Conservation (phyloP, 2,888 invertebrate genomes). For the Acholoe squamosa region DNA sequence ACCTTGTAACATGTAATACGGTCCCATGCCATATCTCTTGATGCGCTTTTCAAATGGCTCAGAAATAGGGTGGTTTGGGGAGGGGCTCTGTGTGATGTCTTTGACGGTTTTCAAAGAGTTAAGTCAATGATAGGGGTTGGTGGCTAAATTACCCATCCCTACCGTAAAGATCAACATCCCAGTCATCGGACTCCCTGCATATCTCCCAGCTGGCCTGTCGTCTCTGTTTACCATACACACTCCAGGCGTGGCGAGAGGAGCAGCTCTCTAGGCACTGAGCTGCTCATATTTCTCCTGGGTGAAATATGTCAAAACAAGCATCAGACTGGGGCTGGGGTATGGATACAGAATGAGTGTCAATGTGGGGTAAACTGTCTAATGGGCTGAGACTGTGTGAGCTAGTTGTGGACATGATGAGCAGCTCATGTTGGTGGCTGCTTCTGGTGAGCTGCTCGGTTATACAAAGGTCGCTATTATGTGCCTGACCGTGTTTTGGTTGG, state of each 20-base stretch:
- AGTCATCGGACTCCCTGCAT: not conserved
- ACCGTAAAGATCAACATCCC: not conserved
- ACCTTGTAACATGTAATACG: too few relatives aligned
- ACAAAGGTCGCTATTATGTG: not conserved
- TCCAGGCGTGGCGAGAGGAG: not conserved
- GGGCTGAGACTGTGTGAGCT: not conserved
- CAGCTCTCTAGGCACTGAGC: not conserved
- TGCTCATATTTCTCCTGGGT: conserved; percentile 26
- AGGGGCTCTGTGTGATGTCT: not conserved
- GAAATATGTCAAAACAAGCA: conserved; percentile 34
- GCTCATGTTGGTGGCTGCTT: not conserved
- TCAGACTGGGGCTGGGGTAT: not conserved
- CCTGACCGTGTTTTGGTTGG: too few relatives aligned
- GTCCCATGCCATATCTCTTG: too few relatives aligned
- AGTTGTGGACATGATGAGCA: conserved; percentile 8
- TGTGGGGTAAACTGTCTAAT: conserved; percentile 22
- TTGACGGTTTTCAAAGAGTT: not conserved
- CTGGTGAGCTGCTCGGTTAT: not conserved
- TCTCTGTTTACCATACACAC: not conserved
- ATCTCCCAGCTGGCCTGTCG: not conserved
- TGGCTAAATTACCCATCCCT: conserved; percentile 25
- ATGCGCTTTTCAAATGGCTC: too few relatives aligned
- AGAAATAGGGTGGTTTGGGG: too few relatives aligned
- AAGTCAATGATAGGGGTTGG: not conserved
- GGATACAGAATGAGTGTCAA: not conserved